These are phyloP conservation scores for Alcis repandata DNA, from an alignment of 2,888 invertebrate species.

Conservation along the genomic window DNA sequence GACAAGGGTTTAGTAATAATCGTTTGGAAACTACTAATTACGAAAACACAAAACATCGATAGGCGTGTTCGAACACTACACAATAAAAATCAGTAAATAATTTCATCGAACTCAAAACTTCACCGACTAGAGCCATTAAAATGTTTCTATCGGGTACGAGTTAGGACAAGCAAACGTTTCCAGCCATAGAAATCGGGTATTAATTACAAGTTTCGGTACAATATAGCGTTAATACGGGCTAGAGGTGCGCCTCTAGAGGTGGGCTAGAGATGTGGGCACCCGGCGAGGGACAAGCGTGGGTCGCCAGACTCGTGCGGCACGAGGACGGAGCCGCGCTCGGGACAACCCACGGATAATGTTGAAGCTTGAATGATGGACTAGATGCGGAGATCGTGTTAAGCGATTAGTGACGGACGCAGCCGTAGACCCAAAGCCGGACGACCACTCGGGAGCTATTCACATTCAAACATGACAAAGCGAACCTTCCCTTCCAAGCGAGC, in stretches of 20 bases:
- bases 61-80: constrained; percentile 31
- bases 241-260: constrained; percentile 40
- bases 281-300: constrained; percentile 12
- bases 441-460: constrained; percentile 45
- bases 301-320: background rate
- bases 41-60: constrained; percentile 32
- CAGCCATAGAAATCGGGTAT: constrained; percentile 45
- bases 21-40: constrained; percentile 22
- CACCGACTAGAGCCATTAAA: constrained; percentile 39
- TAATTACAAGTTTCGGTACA: constrained; percentile 36
- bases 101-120: constrained; percentile 35
- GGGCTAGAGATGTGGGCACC: constrained; percentile 4
- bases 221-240: constrained; percentile 44
- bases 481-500: constrained; percentile 40
- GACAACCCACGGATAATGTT: constrained; percentile 20
- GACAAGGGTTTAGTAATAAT: constrained; percentile 4
- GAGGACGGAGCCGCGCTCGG: background rate
- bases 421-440: constrained; percentile 46
- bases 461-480: constrained; percentile 49
- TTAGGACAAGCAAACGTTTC: constrained; percentile 45
- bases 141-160: constrained; percentile 39
- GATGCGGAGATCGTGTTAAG: constrained; percentile 46
- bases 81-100: constrained; percentile 40
- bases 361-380: constrained; percentile 40
- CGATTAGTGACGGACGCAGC: constrained; percentile 47